Conservation (phyloP, 2,797 vertebrate genomes). For the Paguma larvata region DNA sequence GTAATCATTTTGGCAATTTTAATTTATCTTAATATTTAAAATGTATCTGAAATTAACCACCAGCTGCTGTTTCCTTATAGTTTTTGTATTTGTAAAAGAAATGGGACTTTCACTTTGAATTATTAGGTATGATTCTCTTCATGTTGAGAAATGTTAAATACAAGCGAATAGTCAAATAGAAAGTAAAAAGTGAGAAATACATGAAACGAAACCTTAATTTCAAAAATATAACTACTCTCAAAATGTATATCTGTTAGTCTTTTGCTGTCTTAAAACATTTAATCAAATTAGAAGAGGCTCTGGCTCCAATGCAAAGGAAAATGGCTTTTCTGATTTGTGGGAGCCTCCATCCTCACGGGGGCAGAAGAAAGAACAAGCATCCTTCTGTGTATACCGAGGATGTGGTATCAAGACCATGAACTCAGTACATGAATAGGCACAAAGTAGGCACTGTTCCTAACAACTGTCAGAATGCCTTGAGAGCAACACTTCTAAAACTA, state of each 20-base stretch:
- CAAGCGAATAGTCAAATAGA: background rate
- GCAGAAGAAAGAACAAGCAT: background rate
- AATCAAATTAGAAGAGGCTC: background rate
- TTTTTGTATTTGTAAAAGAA: slow-evolving; percentile 77
- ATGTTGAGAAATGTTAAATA: slow-evolving; percentile 73
- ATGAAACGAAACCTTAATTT: background rate
- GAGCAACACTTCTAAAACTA: background rate
- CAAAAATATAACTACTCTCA: background rate
- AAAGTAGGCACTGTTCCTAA: background rate
- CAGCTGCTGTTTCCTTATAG: slow-evolving; percentile 78
- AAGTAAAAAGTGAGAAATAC: background rate
- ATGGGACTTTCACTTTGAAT: slow-evolving; percentile 78
- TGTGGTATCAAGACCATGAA: background rate
- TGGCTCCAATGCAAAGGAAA: background rate
- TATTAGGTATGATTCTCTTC: slow-evolving; percentile 78
- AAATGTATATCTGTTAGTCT: background rate
- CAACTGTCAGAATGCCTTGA: background rate
- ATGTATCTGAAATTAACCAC: slow-evolving; percentile 77
- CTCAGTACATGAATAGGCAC: background rate
- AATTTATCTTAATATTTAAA: slow-evolving; percentile 80
- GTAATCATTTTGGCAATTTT: slow-evolving; percentile 70
- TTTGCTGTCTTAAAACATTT: background rate
- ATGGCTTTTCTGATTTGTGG: background rate
- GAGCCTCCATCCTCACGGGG: background rate
- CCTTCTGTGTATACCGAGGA: background rate